Base-by-base conservation (phyloP, 2,113 vertebrate species). In the Nannobrachium achirus region DNA sequence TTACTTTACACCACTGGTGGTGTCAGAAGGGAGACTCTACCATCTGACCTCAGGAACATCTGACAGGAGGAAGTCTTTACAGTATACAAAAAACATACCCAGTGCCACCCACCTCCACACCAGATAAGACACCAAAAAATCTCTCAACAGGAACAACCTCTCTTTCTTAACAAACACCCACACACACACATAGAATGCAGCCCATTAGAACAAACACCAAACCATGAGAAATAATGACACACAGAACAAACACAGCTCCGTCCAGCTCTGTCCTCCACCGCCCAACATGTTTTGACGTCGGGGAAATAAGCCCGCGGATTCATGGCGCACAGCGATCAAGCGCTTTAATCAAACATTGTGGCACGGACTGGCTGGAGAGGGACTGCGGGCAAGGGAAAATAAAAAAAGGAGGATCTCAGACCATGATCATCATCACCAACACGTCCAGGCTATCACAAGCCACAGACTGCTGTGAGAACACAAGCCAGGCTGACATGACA, bases 351-450 rank as follows among this genome's bases (percentile, higher is more conserved):
- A 51, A 33, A 56, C 13, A 69, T 63, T 40, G 66, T 52, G 66
- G 40, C 59, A 83, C 2, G 67, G 83, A 70, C 79, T 51, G 73
- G 90, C 84, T 89, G 91, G 87, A 91, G 80, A 82, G 85, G 63
- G 73, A 81, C 74, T 76, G 75, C 72, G 70, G 66, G 38, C 40
- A 75, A 56, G 63, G 73, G 1, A 10, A 50, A 50, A 55, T 7
- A 39, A 10, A 61, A 59, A 59, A 45, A 55, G 15, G 51, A 19
- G 11, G 40, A 64, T 15, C n/a, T 8, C 15, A 53, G 25, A 63
- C 39, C 45, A 46, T 33, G 56, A 58, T 60, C 40, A 60, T 66
- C 66, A 73, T 45, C 10, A 8, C 64, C 63, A 64, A 63, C 2
- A 74, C 33, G 81, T 69, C 59, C 70, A 63, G 41, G 82, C 75